Conservation (phyloP, 2,888 invertebrate genomes). For the Archips xylosteana region DNA sequence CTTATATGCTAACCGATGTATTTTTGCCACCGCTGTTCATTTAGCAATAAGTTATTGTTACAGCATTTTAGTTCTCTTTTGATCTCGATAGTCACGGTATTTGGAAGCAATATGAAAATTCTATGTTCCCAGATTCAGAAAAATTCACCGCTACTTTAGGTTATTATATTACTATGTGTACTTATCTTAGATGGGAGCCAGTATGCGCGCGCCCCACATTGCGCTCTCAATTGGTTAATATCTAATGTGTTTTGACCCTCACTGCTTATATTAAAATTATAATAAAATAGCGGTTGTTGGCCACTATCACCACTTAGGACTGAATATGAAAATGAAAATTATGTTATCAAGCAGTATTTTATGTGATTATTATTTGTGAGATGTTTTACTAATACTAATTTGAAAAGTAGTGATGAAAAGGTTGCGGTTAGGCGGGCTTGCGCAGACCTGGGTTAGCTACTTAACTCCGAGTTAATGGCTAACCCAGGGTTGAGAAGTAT, state of each 20-base stretch:
- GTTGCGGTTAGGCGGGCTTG: too few relatives aligned
- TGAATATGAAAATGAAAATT: too few relatives aligned
- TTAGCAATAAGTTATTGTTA: not conserved
- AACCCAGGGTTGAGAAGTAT: too few relatives aligned
- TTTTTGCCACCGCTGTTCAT: slow-evolving; percentile 48
- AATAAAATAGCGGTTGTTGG: not conserved
- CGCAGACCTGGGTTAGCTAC: too few relatives aligned
- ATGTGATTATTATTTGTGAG: too few relatives aligned
- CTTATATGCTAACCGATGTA: slow-evolving; percentile 56
- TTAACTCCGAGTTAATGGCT: too few relatives aligned
- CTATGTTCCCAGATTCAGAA: not conserved
- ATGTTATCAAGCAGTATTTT: too few relatives aligned
- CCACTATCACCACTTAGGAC: too few relatives aligned
- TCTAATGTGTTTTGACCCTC: not conserved
- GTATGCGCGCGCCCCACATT: not conserved
- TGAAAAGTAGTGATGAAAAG: too few relatives aligned
- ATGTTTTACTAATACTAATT: too few relatives aligned
- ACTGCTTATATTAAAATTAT: not conserved
- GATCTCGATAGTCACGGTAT: not conserved
- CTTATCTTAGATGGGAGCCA: slow-evolving; percentile 5
- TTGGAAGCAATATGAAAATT: not conserved
- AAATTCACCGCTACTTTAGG: slow-evolving; percentile 4
- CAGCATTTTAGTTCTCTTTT: not conserved
- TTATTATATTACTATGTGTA: not conserved
- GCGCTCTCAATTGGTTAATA: not conserved